Conservation (phyloP, 2,888 invertebrate genomes). For the Clitarchus hookeri region DNA sequence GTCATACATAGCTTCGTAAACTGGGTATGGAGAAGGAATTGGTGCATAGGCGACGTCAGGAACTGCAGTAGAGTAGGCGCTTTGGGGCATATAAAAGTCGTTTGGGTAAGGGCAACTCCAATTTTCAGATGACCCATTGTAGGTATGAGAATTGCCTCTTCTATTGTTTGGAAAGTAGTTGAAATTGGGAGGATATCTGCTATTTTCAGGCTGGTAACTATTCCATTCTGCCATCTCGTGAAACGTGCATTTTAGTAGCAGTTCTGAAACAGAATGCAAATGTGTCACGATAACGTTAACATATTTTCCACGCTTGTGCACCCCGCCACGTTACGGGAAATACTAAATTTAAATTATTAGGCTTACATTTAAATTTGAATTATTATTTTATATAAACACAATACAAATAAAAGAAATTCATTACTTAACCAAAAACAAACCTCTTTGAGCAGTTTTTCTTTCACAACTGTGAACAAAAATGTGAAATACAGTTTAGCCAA, state of each 20-base stretch:
- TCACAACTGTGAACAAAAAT: neutral
- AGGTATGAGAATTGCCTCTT: constrained; percentile 18
- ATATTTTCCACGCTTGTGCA: neutral
- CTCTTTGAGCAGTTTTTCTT: neutral
- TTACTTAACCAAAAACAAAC: neutral
- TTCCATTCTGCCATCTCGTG: constrained; percentile 36
- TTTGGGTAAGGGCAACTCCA: constrained; percentile 22
- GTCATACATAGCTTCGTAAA: neutral
- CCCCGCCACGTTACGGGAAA: neutral
- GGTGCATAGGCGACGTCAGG: neutral
- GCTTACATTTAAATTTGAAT: no score
- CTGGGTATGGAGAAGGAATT: neutral
- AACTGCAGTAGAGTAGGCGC: neutral
- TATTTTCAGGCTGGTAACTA: constrained; percentile 26
- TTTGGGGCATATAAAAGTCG: neutral
- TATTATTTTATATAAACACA: neutral
- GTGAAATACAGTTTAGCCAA: neutral
- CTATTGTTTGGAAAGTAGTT: constrained; percentile 18
- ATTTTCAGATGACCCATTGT: neutral
- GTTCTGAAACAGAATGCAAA: neutral
- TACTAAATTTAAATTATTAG: neutral
- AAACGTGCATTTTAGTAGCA: neutral
- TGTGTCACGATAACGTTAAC: neutral
- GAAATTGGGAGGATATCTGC: constrained; percentile 27
- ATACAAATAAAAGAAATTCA: neutral